These are phyloP conservation scores for Aplysia californica DNA, from an alignment of 1,140 invertebrate species.

Conservation along the genomic window DNA sequence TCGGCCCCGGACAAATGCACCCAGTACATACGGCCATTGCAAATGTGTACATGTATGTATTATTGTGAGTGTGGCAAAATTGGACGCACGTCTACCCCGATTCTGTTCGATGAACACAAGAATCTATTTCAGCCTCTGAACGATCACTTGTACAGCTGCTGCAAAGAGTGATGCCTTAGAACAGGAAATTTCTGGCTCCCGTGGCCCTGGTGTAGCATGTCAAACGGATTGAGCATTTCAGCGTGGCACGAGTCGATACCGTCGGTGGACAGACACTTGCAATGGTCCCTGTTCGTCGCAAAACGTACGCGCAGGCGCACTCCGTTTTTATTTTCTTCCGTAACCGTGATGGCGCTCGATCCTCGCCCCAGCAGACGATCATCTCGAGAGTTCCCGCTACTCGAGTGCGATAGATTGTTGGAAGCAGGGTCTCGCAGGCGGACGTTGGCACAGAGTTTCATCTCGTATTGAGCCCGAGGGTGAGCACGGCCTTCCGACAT, in stretches of 20 bases:
- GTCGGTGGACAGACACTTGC: conserved; percentile 15
- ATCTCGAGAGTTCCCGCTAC: conserved; percentile 10
- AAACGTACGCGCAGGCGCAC: conserved; percentile 52
- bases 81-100: too few species aligned
- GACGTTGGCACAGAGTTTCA: conserved; percentile 11
- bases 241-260: background rate
- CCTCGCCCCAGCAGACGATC: conserved; percentile 6
- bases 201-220: background rate
- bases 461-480: conserved; percentile 5
- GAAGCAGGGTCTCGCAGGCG: background rate
- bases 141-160: conserved; percentile 21
- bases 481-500: conserved; percentile 12
- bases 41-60: too few species aligned
- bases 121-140: too few species aligned
- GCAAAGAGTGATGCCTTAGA: conserved; percentile 7
- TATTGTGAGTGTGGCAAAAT: too few species aligned
- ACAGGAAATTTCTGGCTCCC: background rate
- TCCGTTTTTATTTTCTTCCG: conserved; percentile 57
- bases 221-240: background rate
- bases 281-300: conserved; percentile 41
- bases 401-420: conserved; percentile 12
- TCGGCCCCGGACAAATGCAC: too few species aligned
- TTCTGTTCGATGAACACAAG: too few species aligned
- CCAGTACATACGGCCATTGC: too few species aligned
- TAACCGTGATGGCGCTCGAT: conserved; percentile 38